Evolutionary conservation across 92 coral and sea anemone genomes (phyloP), one percentile per base, ranked within the genome.

Genomic region (Umimayanthus chanpuru): DNA sequence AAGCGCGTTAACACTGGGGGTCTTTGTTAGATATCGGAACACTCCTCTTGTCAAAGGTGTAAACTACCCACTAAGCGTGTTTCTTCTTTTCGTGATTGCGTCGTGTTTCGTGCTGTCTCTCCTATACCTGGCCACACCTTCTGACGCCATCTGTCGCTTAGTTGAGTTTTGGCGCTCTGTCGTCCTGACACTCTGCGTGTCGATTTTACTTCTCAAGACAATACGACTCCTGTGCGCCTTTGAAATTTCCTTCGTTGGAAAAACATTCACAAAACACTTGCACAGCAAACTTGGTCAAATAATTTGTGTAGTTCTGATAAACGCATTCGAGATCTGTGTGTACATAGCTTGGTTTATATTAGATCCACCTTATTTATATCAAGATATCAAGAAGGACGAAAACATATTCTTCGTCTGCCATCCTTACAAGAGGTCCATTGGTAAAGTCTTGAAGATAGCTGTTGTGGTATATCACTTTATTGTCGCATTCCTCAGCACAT

Each of bases 181-280:
- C 21, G 79, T 90, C 44, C 87, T 90, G 20, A 92, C 93, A 4
- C 29, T 88, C 29, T 87, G 94, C 82, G 94, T 94, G 55, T 94
- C 96, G 10, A 85, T 94, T 2, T 79, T 32, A 32, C 36, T 32
- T 32, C 36, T 32, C 36, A 32, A 32, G 36, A 32, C 36, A 32
- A 32, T 32, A 2, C 36, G 36, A 32, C 36, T 32, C 36, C 36
- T 32, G 36, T 32, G 36, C 36, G 36, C 36, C 36, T 94, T 94
- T 81, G 94, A 94, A 76, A 86, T 93, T 4, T 85, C 88, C 10
- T 58, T 86, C 50, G 86, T 92, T 49, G 85, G 90, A 32, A 32
- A 32, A 32, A 32, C 36, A 2, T 32, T 32, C 36, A 32, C 36
- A 32, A 32, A 32, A 32, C 81, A 87, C 40, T 53, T 67, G 72